Percentiles rank a stretch among this genome's conserved stretches.
Conservation (phyloP, 64 coral and sea anemone genomes). For the Dendrophyllia cribrosa region DNA sequence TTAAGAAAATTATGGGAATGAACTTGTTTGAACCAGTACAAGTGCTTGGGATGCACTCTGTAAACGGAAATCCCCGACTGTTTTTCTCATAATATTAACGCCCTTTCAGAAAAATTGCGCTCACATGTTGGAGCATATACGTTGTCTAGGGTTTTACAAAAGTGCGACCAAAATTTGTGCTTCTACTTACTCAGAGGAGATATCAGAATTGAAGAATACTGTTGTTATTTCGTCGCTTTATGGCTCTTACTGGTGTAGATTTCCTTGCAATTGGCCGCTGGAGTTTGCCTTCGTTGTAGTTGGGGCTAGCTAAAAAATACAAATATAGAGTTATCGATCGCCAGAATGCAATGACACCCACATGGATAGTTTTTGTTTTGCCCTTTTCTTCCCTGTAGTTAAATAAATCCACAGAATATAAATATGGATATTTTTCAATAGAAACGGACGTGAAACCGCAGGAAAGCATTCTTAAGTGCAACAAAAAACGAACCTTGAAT, state of each 20-base stretch:
- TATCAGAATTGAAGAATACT: neutral
- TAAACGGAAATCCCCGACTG: neutral
- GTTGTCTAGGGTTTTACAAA: too few species aligned
- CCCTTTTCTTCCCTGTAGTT: neutral
- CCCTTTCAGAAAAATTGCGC: neutral
- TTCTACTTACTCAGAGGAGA: neutral
- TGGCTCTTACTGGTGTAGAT: neutral
- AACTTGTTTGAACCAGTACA: neutral
- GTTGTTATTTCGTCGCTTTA: neutral
- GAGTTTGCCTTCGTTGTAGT: neutral
- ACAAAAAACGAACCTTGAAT: neutral
- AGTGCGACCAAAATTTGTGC: too few species aligned
- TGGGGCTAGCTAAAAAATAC: neutral
- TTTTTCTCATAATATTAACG: neutral
- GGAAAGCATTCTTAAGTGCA: neutral
- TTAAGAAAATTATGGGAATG: neutral
- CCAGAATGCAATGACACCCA: too few species aligned
- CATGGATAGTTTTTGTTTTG: neutral
- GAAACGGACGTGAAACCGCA: neutral
- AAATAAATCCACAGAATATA: neutral
- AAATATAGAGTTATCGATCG: neutral
- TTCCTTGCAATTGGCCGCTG: neutral
- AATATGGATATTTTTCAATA: neutral
- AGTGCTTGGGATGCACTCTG: neutral
- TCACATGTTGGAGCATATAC: neutral